Evolutionary conservation across 2,797 vertebrate genomes (phyloP), one percentile per base, ranked within the genome.

Genomic region (Aulostomus chinensis): DNA sequence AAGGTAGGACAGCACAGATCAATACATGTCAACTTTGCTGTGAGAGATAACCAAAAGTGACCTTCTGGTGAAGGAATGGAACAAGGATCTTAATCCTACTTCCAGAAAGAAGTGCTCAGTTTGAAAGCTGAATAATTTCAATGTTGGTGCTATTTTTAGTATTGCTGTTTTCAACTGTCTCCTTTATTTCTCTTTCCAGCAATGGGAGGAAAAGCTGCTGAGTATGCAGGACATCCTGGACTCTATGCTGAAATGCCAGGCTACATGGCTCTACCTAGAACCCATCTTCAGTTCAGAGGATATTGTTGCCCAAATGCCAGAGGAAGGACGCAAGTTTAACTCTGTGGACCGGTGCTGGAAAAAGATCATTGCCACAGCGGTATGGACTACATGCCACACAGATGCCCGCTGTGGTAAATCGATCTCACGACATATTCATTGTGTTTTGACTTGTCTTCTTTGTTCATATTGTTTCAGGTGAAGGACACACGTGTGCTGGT

Each of bases 201-300:
- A 21, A 21, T 90, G 56, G 80, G 77, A 12, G 88, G 60, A 63
- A n/a, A n/a, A n/a, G n/a, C n/a, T n/a, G n/a, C n/a, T n/a, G n/a
- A n/a, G n/a, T n/a, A n/a, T n/a, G n/a, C 22, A 95, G 78, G 93
- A 94, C 35, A 95, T 94, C 69, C 38, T 97, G 58, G 95, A 98
- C 62, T 83, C 80, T 46, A 93, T 94, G 93, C 71, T 96, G 61
- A 92, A 88, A 67, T 97, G 95, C 66, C 96, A 98, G 76, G 74
- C 86, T 22, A 94, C 93, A 0, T 98, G 96, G 95, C 84, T 97
- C 5, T 95, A 98, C 80, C 88, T 98, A 9, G 94, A 98, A 54
- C 93, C 95, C 13, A 97, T 98, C 81, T 98, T 98, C 85, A 96
- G 94, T 86, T 97, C 96, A 0, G 91, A 93, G 76, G 95, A 97